Conservation (phyloP, 2,113 vertebrate species). For the Prolemur simus region DNA sequence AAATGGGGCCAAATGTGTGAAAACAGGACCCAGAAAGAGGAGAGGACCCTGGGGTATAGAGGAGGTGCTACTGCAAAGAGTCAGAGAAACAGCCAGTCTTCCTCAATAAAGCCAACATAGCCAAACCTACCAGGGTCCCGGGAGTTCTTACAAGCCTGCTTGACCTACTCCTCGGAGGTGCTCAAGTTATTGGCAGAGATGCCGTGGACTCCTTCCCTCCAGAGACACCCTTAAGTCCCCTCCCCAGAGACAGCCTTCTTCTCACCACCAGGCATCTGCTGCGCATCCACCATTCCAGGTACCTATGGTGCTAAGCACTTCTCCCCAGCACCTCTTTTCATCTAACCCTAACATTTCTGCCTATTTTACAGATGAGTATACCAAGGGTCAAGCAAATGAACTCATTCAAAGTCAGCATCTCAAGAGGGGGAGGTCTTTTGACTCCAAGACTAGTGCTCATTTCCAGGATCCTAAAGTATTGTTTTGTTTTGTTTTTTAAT, state of each 20-base stretch:
- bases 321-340: background rate
- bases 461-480: background rate
- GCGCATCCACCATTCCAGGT: background rate
- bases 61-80: background rate
- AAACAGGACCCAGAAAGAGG: background rate
- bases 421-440: background rate
- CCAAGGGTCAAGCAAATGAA: background rate
- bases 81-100: background rate
- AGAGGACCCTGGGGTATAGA: background rate
- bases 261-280: background rate
- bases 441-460: background rate
- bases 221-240: background rate
- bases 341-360: background rate
- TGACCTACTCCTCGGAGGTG: background rate
- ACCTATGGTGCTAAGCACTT: background rate
- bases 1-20: background rate
- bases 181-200: accelerated
- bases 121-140: accelerated
- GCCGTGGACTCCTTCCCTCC: background rate
- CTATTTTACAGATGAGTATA: background rate
- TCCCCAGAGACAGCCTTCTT: background rate
- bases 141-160: background rate
- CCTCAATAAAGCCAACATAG: background rate
- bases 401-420: background rate
- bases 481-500: too few species aligned